Base-by-base conservation (phyloP, 1,140 invertebrate genomes). In the Lucilia cuprina region DNA sequence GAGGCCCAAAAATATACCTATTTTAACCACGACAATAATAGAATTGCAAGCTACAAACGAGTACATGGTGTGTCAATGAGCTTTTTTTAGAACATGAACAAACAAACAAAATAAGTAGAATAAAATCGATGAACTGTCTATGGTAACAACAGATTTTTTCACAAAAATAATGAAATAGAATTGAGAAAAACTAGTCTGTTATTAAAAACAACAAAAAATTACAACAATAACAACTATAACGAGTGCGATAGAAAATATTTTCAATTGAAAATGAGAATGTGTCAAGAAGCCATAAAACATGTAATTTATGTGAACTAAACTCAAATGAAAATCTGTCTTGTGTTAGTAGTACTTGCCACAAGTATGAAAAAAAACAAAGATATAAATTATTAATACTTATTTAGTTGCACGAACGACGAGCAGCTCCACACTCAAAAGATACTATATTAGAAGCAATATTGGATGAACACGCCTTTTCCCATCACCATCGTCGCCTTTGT, bases 271-370 rank as follows among this genome's bases (percentile, higher is more conserved):
- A 21, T 70, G 65, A 25, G 65, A 70, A 70, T 70, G 19, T 70
- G 65, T 60, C 55, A 60, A 60, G 55, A 60, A 60, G 55, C 65
- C 65, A 70, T 70, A 70, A 70, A 70, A 70, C 65, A 70, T 70
- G 65, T 21, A 70, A 70, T 70, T 70, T 70, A 70, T 70, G 65
- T 70, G 65, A 19, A 70, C n/a, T 70, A 21, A 70, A 70, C 17
- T 60, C n/a, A 60, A 60, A 60, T 60, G 55, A 60, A 60, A 41
- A 55, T 55, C 50, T 55, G 17, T 55, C 41, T 41, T 41, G 41
- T 41, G 10, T 5, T 0, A 41, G 41, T 41, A 41, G 41, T 41
- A 10, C 41, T 41, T 41, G 41, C 41, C 7, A 41, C 10, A 10
- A 41, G 41, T 41, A 41, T 55, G 50, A 70, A 2, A 21, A n/a